phyloP scores from a whole-genome alignment of 2,797 vertebrate species.

The Anolis apletophallus region DNA sequence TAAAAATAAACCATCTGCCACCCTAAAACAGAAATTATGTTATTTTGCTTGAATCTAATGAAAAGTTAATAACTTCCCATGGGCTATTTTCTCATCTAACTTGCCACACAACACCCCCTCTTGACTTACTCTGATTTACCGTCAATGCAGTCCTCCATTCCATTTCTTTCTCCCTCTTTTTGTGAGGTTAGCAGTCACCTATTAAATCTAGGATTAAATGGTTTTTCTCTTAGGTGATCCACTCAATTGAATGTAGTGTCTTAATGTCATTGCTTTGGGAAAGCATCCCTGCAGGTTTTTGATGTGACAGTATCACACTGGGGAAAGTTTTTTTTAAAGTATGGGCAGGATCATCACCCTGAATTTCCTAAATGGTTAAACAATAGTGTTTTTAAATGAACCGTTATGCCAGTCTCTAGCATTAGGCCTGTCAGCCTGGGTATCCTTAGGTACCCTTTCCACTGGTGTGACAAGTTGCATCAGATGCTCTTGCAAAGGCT shows the following conservation, averaged over 20 bases:
- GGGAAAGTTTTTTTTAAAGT: not conserved
- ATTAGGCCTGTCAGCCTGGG: not conserved
- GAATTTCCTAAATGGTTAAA: slow-evolving; percentile 25
- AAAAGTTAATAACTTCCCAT: slow-evolving; percentile 36
- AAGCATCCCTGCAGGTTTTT: not conserved
- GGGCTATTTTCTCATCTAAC: slow-evolving; percentile 20
- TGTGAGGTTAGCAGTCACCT: slow-evolving; percentile 22
- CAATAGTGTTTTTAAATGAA: not conserved
- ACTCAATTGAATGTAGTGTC: slow-evolving; percentile 37
- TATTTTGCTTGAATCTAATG: slow-evolving; percentile 36
- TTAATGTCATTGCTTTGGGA: slow-evolving; percentile 18
- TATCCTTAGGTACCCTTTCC: not conserved
- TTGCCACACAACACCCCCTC: not conserved
- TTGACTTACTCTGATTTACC: slow-evolving; percentile 42
- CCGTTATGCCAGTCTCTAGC: slow-evolving; percentile 3
- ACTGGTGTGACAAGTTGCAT: not conserved
- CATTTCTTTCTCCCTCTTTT: not conserved
- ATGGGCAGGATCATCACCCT: not conserved
- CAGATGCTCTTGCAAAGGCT: not conserved
- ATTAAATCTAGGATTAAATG: slow-evolving; percentile 38
- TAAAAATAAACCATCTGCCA: slow-evolving; percentile 17
- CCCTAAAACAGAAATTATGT: slow-evolving; percentile 17
- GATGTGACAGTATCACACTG: not conserved
- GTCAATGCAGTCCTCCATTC: slow-evolving; percentile 21
- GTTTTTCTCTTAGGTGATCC: slow-evolving; percentile 12